Evolutionary conservation across 2,888 invertebrate genomes (phyloP), one percentile per base, ranked within the genome.

Genomic region (Mallateleia sp.): DNA sequence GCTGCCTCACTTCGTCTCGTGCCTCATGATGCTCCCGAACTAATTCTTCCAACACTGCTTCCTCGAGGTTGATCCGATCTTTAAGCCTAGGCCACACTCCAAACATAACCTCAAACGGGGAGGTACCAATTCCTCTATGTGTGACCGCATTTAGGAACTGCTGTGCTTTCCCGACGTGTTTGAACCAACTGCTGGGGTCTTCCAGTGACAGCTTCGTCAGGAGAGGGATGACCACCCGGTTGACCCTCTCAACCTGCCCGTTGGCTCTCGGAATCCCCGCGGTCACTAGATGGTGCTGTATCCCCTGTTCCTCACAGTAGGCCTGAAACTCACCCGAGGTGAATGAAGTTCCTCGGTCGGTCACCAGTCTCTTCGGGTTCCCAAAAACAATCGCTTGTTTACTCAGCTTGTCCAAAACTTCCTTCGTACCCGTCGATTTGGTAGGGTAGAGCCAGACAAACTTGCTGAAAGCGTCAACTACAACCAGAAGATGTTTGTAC

Each of bases 361-460:
- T 92, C 3, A 95, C 92, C 7, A 94, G 92, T 54, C 91, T 88
- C 18, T 64, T 79, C 5, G 94, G 94, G 82, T 94, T 94, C 11
- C 94, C 95, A 90, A 95, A 95, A 6, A 81, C 85, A 14, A 87
- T 82, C 66, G 93, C 92, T 60, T 94, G 93, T 22, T 85, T 60
- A n/a, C 71, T 75, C 2, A 95, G 54, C 75, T 92, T 93, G 4
- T 90, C 56, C 15, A 95, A 62, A 0, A 92, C 92, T 72, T 95
- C 94, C 20, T 86, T 86, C 0, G 91, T 56, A 6, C 85, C 88
- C 15, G 45, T 45, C 4, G 45, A 45, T 45, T n/a, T 4, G n/a
- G 45, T 45, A 15, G 45, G 45, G 7, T 2, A 92, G 9, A 93
- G 22, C 93, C 93, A 93, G 0, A 88, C 85, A 69, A 92, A 93